Percentiles rank a stretch among this genome's conserved stretches.
Conservation (phyloP, 2,797 vertebrate genomes). For the Balearica regulorum region DNA sequence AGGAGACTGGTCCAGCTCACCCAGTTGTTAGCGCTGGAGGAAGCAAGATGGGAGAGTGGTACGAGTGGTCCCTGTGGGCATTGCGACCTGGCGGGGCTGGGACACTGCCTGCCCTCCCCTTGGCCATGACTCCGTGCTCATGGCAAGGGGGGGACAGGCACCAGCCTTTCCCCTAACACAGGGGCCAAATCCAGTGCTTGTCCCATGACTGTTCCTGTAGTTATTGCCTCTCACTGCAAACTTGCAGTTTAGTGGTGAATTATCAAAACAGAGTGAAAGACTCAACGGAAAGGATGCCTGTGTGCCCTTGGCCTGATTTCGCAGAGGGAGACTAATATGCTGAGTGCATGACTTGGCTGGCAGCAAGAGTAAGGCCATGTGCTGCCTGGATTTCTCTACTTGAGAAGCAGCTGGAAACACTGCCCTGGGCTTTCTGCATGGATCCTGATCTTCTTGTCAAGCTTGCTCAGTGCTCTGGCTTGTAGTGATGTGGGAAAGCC, state of each 20-base stretch:
- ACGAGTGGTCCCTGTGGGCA: accelerated
- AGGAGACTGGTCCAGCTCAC: background rate
- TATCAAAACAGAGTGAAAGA: background rate
- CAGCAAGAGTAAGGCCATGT: background rate
- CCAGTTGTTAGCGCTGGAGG: background rate
- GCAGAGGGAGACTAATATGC: background rate
- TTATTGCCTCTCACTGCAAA: background rate
- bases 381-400: background rate
- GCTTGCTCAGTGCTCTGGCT: background rate
- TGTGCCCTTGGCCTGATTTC: conserved; percentile 42
- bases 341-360: background rate
- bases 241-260: background rate
- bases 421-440: background rate
- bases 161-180: background rate
- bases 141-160: background rate
- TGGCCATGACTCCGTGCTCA: background rate
- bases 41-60: accelerated
- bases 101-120: background rate
- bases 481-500: background rate
- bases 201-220: background rate
- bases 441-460: background rate
- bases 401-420: conserved; percentile 15
- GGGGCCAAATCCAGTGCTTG: background rate
- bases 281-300: background rate
- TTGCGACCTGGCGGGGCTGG: background rate